phyloP scores from a whole-genome alignment of 1,140 invertebrate species.

The Drosophila subpulchrella region DNA sequence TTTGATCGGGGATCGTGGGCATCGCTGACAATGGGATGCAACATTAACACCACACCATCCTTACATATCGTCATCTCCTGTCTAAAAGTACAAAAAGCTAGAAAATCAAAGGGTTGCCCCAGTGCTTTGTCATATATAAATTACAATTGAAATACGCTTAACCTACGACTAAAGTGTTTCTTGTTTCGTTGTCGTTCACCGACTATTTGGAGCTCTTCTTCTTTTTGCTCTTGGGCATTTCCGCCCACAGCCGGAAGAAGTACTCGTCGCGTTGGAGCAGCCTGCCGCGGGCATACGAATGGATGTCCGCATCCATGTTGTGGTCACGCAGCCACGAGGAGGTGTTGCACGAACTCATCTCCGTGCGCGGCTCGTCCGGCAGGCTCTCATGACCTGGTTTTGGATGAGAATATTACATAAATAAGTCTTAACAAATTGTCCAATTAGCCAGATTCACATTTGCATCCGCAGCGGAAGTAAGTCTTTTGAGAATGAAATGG shows the following conservation, averaged over 20 bases:
- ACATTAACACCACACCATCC: slow-evolving; percentile 57
- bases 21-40: slow-evolving; percentile 44
- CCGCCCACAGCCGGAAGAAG: slow-evolving; percentile 92
- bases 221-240: slow-evolving; percentile 71
- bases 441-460: neutral
- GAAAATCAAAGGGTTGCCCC: slow-evolving; percentile 28
- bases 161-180: slow-evolving; percentile 65
- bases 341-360: slow-evolving; percentile 95
- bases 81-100: slow-evolving; percentile 67
- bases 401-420: neutral
- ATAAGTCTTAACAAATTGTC: slow-evolving; percentile 21
- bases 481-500: neutral
- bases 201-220: slow-evolving; percentile 78
- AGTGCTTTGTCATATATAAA: slow-evolving; percentile 39
- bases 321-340: slow-evolving; percentile 96
- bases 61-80: slow-evolving; percentile 51
- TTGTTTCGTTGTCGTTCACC: slow-evolving; percentile 46
- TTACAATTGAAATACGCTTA: slow-evolving; percentile 75
- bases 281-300: slow-evolving; percentile 92
- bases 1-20: slow-evolving; percentile 42
- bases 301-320: slow-evolving; percentile 96
- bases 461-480: too few species aligned
- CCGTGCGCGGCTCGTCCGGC: slow-evolving; percentile 87
- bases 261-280: slow-evolving; percentile 94
- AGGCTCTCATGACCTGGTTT: slow-evolving; percentile 84